Base-by-base conservation (phyloP, 2,888 invertebrate genomes). In the Anorthoa munda region DNA sequence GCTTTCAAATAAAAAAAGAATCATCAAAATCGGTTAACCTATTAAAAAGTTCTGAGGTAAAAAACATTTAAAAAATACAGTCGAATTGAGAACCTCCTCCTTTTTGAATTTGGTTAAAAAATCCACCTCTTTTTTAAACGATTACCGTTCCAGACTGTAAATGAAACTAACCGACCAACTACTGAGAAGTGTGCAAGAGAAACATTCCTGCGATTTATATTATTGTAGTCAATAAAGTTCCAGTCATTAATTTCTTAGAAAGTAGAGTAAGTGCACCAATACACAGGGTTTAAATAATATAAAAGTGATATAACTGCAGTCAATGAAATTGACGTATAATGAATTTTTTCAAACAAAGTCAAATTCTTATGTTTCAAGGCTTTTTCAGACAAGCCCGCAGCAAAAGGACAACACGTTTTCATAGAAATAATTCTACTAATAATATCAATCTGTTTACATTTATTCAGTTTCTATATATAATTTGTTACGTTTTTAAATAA, bases 241-340 rank as follows among this genome's bases (percentile, higher is more conserved):
- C 5, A 4, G 51, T 48, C 65, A 53, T 58, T 64, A 55, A 77
- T 70, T 81, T 77, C 18, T 26, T 46, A n/a, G 23, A 59, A 39
- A 70, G 50, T 59, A 66, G 31, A 69, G 48, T 48, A 69, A 66
- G 61, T 48, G 39, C 51, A 21, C 51, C 55, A 75, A 26, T 59
- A 59, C n/a, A 68, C 18, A 23, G 45, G 77, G 61, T 48, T 76
- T 77, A 58, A 58, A 56, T 56, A 77, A 21, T 79, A 69, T 81
- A 69, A 81, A 81, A 76, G 31, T 7, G 23, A 56, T 58, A 45
- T 9, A 15, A 23, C 26, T 67, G 21, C 15, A 61, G 11, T 66
- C 31, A 51, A 53, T 74, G n/a, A 18, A 51, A 39, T 50, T 80
- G 15, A 46, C 21, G 39, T n/a, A 53, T 45, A 39, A 56, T 50